Conservation (phyloP, 1,140 invertebrate genomes). For the Anastatus disparis region DNA sequence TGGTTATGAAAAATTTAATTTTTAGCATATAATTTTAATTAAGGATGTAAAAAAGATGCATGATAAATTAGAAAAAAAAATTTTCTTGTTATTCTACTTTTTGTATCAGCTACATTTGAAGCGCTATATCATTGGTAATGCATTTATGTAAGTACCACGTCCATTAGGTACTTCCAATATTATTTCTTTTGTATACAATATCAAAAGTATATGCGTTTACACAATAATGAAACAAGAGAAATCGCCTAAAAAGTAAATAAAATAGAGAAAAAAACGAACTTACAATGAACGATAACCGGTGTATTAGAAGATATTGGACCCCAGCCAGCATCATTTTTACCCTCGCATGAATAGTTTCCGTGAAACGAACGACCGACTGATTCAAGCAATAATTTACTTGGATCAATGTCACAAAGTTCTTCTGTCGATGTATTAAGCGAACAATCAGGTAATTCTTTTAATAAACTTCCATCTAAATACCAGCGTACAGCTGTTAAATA, state of each 20-base stretch:
- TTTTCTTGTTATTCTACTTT: too few species aligned
- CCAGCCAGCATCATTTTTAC: conserved; percentile 87
- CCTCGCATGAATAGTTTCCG: conserved; percentile 92
- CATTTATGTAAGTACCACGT: too few species aligned
- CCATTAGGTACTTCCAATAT: too few species aligned
- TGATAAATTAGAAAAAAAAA: too few species aligned
- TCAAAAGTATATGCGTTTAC: too few species aligned
- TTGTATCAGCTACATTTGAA: too few species aligned
- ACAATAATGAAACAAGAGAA: not conserved
- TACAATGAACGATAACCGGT: conserved; percentile 82
- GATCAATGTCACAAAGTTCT: conserved; percentile 83
- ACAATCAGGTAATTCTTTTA: conserved; percentile 88
- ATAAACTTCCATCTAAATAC: conserved; percentile 84
- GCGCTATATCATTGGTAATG: too few species aligned
- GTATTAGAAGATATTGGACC: conserved; percentile 78
- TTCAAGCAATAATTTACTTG: conserved; percentile 83
- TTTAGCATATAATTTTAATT: too few species aligned
- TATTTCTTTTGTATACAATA: too few species aligned
- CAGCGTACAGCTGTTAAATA: conserved; percentile 77
- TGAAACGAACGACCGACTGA: conserved; percentile 85
- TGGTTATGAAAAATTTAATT: too few species aligned
- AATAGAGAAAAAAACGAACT: not conserved
- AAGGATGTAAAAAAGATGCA: too few species aligned
- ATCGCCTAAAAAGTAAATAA: not conserved
- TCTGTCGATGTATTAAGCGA: conserved; percentile 68